phyloP scores from a whole-genome alignment of 2,888 invertebrate species.

The Taphrorychus bicolor region DNA sequence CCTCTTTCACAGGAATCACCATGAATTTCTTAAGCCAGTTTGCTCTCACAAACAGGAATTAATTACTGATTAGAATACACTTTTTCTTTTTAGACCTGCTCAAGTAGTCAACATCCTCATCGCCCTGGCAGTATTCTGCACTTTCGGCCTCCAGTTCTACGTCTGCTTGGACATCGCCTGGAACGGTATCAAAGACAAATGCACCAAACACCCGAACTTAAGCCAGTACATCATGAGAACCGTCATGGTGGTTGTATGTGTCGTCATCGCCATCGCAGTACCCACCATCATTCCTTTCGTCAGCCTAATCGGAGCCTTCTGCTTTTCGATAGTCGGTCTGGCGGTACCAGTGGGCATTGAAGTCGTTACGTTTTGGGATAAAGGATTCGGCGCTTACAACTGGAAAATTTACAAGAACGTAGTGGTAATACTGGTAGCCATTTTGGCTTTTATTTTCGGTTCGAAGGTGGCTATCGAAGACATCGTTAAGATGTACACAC shows the following conservation, averaged over 20 bases:
- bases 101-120: conserved; percentile 87
- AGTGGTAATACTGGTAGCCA: conserved; percentile 75
- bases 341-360: conserved; percentile 88
- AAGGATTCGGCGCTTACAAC: conserved; percentile 75
- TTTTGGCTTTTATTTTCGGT: conserved; percentile 84
- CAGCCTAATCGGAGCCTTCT: conserved; percentile 91
- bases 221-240: conserved; percentile 80
- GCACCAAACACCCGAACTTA: conserved; percentile 66
- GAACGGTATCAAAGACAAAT: conserved; percentile 77
- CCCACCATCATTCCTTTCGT: conserved; percentile 91
- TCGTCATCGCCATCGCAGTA: conserved; percentile 82
- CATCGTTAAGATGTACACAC: conserved; percentile 62
- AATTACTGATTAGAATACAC: conserved; percentile 37
- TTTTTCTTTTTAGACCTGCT: conserved; percentile 71
- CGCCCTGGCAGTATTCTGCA: conserved; percentile 89
- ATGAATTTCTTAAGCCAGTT: too few species aligned
- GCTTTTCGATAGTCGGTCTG: conserved; percentile 90
- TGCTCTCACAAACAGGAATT: too few species aligned
- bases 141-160: conserved; percentile 96
- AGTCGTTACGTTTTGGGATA: conserved; percentile 84
- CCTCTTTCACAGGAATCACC: too few species aligned
- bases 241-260: conserved; percentile 71
- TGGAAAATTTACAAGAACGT: conserved; percentile 83
- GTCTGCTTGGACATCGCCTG: conserved; percentile 94
- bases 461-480: conserved; percentile 71